Base-by-base conservation (phyloP, 2,113 vertebrate species). In the Gasterosteus aculeatus region DNA sequence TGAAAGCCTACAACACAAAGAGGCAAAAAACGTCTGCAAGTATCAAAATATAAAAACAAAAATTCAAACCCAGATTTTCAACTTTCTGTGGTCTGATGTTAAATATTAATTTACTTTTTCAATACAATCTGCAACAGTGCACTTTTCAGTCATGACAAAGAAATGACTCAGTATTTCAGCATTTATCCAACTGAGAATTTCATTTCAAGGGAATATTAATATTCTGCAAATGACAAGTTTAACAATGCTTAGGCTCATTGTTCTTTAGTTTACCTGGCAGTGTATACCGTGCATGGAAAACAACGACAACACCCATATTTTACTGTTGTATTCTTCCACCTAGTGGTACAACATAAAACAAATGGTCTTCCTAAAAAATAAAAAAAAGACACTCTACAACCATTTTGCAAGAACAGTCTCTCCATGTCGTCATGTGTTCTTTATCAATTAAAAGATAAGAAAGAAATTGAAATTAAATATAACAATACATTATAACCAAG, bases 311-410 rank as follows among this genome's bases (percentile, higher is more conserved):
- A 51, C 12, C 46, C n/a, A 57, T 51, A 72, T 9, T 54, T 77
- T 29, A 53, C 71, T 80, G 75, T 69, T 15, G 31, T 26, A 73
- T 79, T 9, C 75, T 85, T 82, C 91, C 90, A 85, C 84, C 90
- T 88, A 85, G 87, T 91, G 92, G 87, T 67, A n/a, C 5, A 75
- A 82, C 65, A 12, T 73, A 7, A 49, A 68, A 38, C 35, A 35
- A 74, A 53, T 19, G 10, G 8, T 39, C 35, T 73, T 75, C 2
- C 22, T 44, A 38, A 38, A 7, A 38, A 38, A 38, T 0, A 38
- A 38, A 4, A 39, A 11, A 75, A 51, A 68, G 58, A 59, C 41
- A 38, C 44, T 35, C 38, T 59, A 26, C 10, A 39, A 61, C 29
- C 3, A 67, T 10, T 65, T 61, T 60, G 61, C 6, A 39, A 9